phyloP scores from a whole-genome alignment of 2,888 invertebrate species.

The Diaprepes abbreviatus region DNA sequence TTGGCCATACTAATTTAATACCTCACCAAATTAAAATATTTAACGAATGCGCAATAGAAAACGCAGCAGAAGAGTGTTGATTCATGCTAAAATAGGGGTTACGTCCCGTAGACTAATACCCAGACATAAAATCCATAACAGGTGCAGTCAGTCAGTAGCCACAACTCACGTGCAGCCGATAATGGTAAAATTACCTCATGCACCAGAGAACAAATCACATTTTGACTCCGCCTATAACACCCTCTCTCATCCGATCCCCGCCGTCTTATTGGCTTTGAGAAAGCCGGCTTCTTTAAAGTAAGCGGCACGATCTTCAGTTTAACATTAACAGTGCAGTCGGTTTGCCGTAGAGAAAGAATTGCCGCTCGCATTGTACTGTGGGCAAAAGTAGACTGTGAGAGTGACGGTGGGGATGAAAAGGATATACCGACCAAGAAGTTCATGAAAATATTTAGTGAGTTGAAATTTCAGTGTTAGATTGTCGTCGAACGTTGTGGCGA shows the following conservation, averaged over 20 bases:
- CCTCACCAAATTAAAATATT: no score
- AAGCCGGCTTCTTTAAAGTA: constrained; percentile 25
- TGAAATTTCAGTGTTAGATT: constrained; percentile 20
- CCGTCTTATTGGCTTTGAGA: constrained; percentile 43
- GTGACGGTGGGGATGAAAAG: constrained; percentile 25
- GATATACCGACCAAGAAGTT: constrained; percentile 25
- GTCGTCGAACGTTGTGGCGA: constrained; percentile 2
- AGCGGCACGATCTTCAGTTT: constrained; percentile 40
- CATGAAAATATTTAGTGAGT: constrained; percentile 4
- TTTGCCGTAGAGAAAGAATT: not conserved
- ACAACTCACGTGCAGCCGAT: constrained; percentile 29
- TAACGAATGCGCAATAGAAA: no score
- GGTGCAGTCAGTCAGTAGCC: constrained; percentile 18
- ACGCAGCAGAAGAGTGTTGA: no score
- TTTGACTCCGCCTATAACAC: constrained; percentile 49
- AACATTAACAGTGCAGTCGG: not conserved
- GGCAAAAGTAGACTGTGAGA: constrained; percentile 1
- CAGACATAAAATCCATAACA: constrained; percentile 17
- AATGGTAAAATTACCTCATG: constrained; percentile 42
- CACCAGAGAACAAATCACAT: constrained; percentile 50
- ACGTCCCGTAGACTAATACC: no score
- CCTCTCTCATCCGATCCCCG: constrained; percentile 36
- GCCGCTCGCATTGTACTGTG: constrained; percentile 29
- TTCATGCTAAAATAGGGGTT: no score
- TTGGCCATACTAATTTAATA: no score